Evolutionary conservation across 2,113 vertebrate genomes (phyloP).

Genomic region (Marmota monax): DNA sequence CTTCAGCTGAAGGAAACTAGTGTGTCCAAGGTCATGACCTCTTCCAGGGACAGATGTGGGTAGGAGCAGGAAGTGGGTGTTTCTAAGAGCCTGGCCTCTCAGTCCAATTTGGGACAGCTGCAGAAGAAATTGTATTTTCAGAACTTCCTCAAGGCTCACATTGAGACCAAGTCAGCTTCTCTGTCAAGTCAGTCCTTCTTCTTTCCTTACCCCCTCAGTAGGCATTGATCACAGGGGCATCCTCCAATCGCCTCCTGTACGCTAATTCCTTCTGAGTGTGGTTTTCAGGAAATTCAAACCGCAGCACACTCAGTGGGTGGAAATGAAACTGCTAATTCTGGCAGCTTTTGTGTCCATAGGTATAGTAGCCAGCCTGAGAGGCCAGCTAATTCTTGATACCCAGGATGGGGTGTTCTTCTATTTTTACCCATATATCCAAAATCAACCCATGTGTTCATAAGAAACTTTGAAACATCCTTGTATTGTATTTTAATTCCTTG

Average conservation of each 20-base stretch:
- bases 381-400: not conserved
- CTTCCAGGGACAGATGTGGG: not conserved
- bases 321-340: not conserved
- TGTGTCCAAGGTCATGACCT: not conserved
- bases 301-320: not conserved
- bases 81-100: not conserved
- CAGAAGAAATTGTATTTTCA: not conserved
- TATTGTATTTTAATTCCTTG: not conserved
- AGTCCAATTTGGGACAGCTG: not conserved
- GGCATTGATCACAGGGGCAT: not conserved
- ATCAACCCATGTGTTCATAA: not conserved
- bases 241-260: not conserved
- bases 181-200: not conserved
- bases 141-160: not conserved
- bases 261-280: not conserved
- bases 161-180: not conserved
- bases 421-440: not conserved
- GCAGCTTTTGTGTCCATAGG: not conserved
- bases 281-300: not conserved
- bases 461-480: not conserved
- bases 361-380: not conserved
- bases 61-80: not conserved
- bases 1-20: not conserved
- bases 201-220: not conserved
- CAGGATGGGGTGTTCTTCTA: not conserved